phyloP scores from a whole-genome alignment of 53 echinoderm and acorn worm species.

The Paracentrotus lividus region DNA sequence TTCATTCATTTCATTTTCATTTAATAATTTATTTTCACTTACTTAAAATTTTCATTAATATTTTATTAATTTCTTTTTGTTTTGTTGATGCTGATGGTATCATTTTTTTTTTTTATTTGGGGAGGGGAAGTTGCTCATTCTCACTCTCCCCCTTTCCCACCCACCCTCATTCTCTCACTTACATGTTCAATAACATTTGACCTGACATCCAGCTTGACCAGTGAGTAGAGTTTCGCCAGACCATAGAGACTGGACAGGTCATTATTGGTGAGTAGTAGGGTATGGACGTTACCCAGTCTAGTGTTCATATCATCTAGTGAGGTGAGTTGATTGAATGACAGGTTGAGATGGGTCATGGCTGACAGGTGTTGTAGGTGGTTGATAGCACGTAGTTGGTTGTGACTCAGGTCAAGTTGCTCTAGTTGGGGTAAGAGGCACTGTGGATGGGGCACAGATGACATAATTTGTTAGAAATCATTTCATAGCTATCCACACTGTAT shows the following conservation, averaged over 20 bases:
- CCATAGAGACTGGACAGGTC: slow-evolving; percentile 83
- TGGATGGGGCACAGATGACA: background rate
- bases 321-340: slow-evolving; percentile 88
- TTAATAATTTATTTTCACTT: too few relatives aligned
- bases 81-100: too few relatives aligned
- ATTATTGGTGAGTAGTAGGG: slow-evolving; percentile 87
- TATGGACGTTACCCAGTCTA: slow-evolving; percentile 92
- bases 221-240: slow-evolving; percentile 91
- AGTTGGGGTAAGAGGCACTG: slow-evolving; percentile 89
- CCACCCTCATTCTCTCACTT: slow-evolving; percentile 28
- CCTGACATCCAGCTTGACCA: slow-evolving; percentile 92
- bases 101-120: too few relatives aligned
- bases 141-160: background rate
- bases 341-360: slow-evolving; percentile 85
- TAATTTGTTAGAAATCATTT: too few relatives aligned
- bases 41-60: too few relatives aligned
- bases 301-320: slow-evolving; percentile 83
- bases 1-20: too few relatives aligned
- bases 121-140: too few relatives aligned
- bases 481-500: too few relatives aligned
- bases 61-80: too few relatives aligned
- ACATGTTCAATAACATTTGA: slow-evolving; percentile 91
- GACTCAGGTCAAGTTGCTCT: slow-evolving; percentile 87
- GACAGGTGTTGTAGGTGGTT: slow-evolving; percentile 87
- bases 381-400: slow-evolving; percentile 81